phyloP scores from a whole-genome alignment of 2,113 vertebrate species.

The Ptyas mucosa region DNA sequence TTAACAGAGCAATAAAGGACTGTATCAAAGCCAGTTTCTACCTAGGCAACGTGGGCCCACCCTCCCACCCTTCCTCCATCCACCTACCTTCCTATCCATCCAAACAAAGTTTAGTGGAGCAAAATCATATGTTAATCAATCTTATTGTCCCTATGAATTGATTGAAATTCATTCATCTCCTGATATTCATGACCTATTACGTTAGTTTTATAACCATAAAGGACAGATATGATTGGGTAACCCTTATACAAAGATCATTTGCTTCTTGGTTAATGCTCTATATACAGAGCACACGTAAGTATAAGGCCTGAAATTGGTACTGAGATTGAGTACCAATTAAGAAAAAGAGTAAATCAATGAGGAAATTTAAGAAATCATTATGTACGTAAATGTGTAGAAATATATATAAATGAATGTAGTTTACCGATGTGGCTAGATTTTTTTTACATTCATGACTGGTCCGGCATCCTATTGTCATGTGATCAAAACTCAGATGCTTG shows the following conservation, averaged over 20 bases:
- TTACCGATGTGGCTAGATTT: too few species aligned
- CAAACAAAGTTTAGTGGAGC: too few species aligned
- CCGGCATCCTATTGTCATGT: too few species aligned
- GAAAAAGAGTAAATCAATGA: too few species aligned
- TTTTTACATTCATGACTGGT: too few species aligned
- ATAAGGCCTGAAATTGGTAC: background rate
- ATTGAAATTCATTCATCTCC: background rate
- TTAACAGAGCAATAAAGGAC: background rate
- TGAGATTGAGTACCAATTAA: too few species aligned
- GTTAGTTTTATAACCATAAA: background rate
- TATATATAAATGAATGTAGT: too few species aligned
- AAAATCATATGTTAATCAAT: background rate
- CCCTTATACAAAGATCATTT: background rate
- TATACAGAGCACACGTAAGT: background rate
- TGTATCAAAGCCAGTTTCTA: background rate
- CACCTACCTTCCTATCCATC: background rate
- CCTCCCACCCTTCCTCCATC: too few species aligned
- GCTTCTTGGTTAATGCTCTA: background rate
- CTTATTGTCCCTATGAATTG: background rate
- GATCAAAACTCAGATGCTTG: too few species aligned
- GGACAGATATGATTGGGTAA: background rate
- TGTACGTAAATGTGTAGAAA: too few species aligned
- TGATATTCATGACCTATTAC: background rate
- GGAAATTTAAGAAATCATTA: too few species aligned
- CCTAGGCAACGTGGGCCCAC: background rate